phyloP scores from a whole-genome alignment of 2,113 vertebrate species.

The Pelodiscus sinensis region DNA sequence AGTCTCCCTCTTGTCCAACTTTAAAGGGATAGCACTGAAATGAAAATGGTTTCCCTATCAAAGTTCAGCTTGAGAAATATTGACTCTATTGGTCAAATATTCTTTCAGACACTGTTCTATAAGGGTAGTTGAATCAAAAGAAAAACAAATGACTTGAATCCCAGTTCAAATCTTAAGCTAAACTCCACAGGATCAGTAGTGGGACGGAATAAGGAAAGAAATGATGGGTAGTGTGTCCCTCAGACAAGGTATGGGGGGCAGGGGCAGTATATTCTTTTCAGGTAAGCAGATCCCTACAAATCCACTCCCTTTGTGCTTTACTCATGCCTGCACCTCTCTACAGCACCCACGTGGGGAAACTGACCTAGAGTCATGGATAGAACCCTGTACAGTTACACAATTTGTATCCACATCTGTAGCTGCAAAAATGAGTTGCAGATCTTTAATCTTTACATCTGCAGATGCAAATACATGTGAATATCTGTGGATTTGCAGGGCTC shows the following conservation, averaged over 20 bases:
- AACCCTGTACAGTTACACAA: no score
- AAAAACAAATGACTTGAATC: neutral
- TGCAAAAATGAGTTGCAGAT: no score
- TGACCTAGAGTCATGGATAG: no score
- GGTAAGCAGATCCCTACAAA: neutral
- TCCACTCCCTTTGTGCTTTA: no score
- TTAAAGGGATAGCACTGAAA: neutral
- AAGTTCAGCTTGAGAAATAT: fast-evolving
- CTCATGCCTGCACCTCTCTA: no score
- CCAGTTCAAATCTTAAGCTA: neutral
- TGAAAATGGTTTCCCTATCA: fast-evolving
- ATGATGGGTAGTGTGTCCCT: neutral
- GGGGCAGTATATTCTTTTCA: neutral
- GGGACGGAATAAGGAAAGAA: neutral
- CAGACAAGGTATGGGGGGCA: neutral
- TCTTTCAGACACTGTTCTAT: neutral
- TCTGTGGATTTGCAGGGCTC: no score
- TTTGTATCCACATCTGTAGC: no score
- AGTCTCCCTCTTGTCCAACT: neutral
- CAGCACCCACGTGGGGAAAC: no score
- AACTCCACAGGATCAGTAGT: neutral
- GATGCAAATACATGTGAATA: no score
- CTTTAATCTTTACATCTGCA: no score
- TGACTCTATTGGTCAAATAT: neutral
- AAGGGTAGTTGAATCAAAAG: neutral